Conservation (phyloP, 2,113 vertebrate genomes). For the Ursus arctos region DNA sequence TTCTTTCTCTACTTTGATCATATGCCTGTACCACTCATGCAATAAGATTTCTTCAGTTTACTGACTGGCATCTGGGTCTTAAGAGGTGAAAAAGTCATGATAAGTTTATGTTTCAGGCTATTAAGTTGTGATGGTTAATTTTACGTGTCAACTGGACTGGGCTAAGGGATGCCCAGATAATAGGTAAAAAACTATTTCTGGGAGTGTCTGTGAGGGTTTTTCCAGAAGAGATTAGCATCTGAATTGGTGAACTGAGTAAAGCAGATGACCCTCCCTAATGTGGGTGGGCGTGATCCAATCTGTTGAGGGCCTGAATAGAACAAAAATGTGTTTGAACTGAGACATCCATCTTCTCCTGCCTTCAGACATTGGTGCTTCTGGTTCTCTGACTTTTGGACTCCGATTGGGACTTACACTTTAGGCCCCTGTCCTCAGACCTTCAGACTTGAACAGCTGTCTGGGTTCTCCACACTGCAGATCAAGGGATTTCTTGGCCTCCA, state of each 20-base stretch:
- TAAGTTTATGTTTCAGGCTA: conserved; percentile 31
- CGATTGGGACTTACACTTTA: neutral
- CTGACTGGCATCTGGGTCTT: neutral
- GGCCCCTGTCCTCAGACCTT: neutral
- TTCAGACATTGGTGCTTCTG: neutral
- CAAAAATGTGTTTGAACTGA: neutral
- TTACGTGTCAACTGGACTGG: neutral
- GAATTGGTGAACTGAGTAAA: neutral
- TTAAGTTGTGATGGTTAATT: neutral
- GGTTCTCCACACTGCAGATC: neutral
- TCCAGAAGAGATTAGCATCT: neutral
- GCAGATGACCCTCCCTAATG: neutral
- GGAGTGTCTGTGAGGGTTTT: neutral
- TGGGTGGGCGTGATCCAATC: neutral
- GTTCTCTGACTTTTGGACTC: neutral
- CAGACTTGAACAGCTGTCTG: neutral
- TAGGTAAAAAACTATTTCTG: neutral
- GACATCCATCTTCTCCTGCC: neutral
- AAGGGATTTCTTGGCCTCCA: neutral
- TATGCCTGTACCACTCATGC: neutral
- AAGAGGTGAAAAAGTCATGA: conserved; percentile 21
- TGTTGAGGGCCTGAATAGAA: neutral
- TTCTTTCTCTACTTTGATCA: conserved; percentile 6
- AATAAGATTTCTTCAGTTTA: conserved; percentile 11
- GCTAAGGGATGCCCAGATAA: neutral